Base-by-base conservation (phyloP, 2,113 vertebrate species). In the Galeopterus variegatus region DNA sequence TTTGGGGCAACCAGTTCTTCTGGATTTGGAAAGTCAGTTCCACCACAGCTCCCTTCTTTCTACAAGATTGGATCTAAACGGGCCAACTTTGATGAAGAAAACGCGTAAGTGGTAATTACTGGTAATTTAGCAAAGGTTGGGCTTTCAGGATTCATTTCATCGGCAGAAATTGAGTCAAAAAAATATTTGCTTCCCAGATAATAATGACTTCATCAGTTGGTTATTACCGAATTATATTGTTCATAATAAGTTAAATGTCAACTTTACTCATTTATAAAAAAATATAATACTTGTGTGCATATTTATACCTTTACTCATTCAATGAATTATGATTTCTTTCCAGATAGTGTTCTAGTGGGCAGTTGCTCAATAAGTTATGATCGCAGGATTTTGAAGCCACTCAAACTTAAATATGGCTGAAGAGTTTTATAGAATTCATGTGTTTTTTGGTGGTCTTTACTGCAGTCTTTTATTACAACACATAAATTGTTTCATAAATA, bases 31-130 rank as follows among this genome's bases (percentile, higher is more conserved):
- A 99, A 99, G 84, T 98, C 98, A 0, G 98, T 98, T 90, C 98
- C 98, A 69, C 99, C 99, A 93, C 99, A 99, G 98, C 99, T 99
- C 48, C 99, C 99, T 85, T 99, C 99, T 41, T 99, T 99, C 98
- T 99, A 99, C 98, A 99, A 99, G 98, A 99, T 99, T 86, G 99
- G 99, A 76, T 99, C 99, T 50, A 99, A 99, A 97, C 98, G 99
- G 96, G 99, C 99, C 1, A 99, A 99, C 97, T 99, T 99, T 82
- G 99, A 99, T 97, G 99, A 99, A 97, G 99, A 99, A 98, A 99
- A 99, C 95, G 99, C 99, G 99, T 99, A 98, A 99, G 99, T 97
- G 54, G 23, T 52, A 65, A 67, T 96, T 85, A 6, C 77, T 96
- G 19, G 13, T 81, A 56, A 72, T 91, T 81, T 77, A 88, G 58